phyloP scores from a whole-genome alignment of 2,888 invertebrate species.

The Chesias legatella region DNA sequence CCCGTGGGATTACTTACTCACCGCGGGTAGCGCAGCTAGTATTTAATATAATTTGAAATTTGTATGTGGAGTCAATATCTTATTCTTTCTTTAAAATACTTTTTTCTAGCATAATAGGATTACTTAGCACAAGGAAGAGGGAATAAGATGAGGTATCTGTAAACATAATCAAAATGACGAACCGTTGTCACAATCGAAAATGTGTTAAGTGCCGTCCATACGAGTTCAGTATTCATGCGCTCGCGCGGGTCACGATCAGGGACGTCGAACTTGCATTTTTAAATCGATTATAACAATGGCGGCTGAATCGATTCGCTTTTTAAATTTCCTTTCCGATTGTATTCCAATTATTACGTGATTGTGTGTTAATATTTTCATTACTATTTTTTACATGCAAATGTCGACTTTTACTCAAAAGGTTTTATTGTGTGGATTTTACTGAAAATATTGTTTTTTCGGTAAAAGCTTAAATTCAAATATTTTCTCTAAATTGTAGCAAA shows the following conservation, averaged over 20 bases:
- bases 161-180: slow-evolving; percentile 15
- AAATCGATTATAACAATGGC: slow-evolving; percentile 62
- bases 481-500: too few relatives aligned
- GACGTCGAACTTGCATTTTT: slow-evolving; percentile 73
- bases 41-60: too few relatives aligned
- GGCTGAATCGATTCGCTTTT: slow-evolving; percentile 52
- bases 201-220: slow-evolving; percentile 55
- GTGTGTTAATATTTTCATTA: slow-evolving; percentile 55
- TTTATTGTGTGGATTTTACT: slow-evolving; percentile 19
- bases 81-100: too few relatives aligned
- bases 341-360: slow-evolving; percentile 49
- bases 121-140: slow-evolving; percentile 2
- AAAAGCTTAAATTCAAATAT: too few relatives aligned
- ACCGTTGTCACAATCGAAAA: slow-evolving; percentile 23
- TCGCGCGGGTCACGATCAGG: slow-evolving; percentile 74
- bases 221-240: slow-evolving; percentile 72
- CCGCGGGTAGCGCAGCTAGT: too few relatives aligned
- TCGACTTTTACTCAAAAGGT: slow-evolving; percentile 28
- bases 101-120: too few relatives aligned
- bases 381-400: slow-evolving; percentile 26
- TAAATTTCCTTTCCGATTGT: slow-evolving; percentile 51
- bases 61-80: too few relatives aligned
- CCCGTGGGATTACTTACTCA: too few relatives aligned
- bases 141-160: neutral
- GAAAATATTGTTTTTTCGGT: neutral